Evolutionary conservation across 2,113 vertebrate species (phyloP).

Genomic region (Carettochelys insculpta): DNA sequence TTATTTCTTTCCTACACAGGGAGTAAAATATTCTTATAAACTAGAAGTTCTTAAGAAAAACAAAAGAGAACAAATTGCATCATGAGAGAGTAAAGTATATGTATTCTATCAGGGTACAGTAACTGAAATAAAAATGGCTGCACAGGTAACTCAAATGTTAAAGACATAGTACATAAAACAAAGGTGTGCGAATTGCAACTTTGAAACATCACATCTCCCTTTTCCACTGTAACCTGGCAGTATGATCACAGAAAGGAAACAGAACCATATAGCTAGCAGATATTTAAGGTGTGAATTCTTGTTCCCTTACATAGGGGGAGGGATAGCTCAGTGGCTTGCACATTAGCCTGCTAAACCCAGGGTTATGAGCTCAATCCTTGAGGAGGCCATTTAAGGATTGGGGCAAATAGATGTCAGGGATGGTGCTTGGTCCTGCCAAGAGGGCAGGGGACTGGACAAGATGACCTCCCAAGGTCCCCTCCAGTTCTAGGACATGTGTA

Average conservation of each 20-base stretch:
- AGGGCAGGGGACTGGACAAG: too few relatives aligned
- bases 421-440: too few relatives aligned
- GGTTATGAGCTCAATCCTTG: too few relatives aligned
- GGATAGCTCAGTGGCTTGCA: too few relatives aligned
- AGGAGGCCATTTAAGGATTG: too few relatives aligned
- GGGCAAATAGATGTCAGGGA: too few relatives aligned
- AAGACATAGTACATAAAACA: constrained; percentile 26
- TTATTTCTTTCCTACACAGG: background rate
- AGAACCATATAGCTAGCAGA: background rate
- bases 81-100: rapidly evolving
- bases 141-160: background rate
- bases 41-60: background rate
- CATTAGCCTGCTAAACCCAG: too few relatives aligned
- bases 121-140: background rate
- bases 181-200: constrained; percentile 24
- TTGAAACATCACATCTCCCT: constrained; percentile 23
- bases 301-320: too few relatives aligned
- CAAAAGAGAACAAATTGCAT: background rate
- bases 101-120: background rate
- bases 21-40: constrained; percentile 1
- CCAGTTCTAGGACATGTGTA: too few relatives aligned
- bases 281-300: constrained; percentile 18
- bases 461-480: too few relatives aligned
- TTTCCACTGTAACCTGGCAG: constrained; percentile 8
- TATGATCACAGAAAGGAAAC: background rate